phyloP scores from a whole-genome alignment of 2,113 vertebrate genomes.

The Anser cygnoides region DNA sequence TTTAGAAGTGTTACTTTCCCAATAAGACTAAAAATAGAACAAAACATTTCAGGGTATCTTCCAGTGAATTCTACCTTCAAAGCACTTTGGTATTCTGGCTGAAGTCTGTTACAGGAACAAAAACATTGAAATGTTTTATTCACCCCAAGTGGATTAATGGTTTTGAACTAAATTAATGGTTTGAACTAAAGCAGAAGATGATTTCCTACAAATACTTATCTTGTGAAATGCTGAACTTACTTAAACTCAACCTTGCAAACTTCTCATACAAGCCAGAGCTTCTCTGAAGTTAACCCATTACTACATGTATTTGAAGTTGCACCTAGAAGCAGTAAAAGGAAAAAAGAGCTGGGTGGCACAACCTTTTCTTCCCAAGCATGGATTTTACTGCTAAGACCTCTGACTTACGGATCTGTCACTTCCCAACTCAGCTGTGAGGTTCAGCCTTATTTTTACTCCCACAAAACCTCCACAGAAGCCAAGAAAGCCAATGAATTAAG shows the following conservation, averaged over 20 bases:
- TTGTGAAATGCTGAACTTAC: not conserved
- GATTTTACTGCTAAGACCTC: not conserved
- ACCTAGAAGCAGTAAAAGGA: not conserved
- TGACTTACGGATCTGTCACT: not conserved
- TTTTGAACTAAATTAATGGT: not conserved
- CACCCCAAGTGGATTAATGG: not conserved
- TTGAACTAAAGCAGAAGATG: not conserved
- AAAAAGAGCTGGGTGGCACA: not conserved
- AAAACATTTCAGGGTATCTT: not conserved
- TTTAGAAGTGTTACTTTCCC: not conserved
- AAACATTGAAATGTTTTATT: not conserved
- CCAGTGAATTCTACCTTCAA: not conserved
- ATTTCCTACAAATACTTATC: not conserved
- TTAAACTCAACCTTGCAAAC: not conserved
- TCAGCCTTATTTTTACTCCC: not conserved
- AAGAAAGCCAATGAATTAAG: not conserved
- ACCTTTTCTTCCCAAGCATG: not conserved
- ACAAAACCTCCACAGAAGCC: not conserved
- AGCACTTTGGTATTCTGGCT: not conserved
- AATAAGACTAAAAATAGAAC: not conserved
- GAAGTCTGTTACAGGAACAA: not conserved
- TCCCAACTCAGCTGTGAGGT: not conserved
- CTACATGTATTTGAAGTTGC: not conserved
- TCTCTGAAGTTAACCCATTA: not conserved
- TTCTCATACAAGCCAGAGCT: not conserved